A percentile compares a stretch with the other conserved stretches of the same genome.
These are phyloP conservation scores for Diadromus collaris DNA, from an alignment of 2,888 invertebrate genomes.

Conservation along the genomic window DNA sequence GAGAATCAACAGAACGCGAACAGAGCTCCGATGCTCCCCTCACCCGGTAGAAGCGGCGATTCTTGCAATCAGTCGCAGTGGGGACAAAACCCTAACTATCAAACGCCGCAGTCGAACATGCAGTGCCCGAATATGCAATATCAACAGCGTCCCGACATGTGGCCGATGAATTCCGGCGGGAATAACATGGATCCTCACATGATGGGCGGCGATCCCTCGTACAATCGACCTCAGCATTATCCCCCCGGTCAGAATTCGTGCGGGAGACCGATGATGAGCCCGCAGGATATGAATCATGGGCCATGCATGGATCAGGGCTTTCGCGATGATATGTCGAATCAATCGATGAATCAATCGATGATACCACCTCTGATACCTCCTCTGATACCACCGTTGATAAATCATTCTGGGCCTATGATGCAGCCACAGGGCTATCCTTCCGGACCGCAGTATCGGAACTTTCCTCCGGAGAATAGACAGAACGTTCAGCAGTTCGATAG, in stretches of 20 bases:
- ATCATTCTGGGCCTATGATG: slow-evolving; percentile 46
- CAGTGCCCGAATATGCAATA: slow-evolving; percentile 45
- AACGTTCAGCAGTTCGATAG: slow-evolving; percentile 66
- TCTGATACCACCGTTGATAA: slow-evolving; percentile 28
- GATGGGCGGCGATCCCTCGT: slow-evolving; percentile 58
- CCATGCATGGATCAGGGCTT: slow-evolving; percentile 49
- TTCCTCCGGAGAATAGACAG: slow-evolving; percentile 56
- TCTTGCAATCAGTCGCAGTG: slow-evolving; percentile 55
- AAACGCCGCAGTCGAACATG: slow-evolving; percentile 29
- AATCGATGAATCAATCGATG: slow-evolving; percentile 34
- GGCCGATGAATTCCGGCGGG: slow-evolving; percentile 60
- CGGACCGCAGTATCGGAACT: slow-evolving; percentile 56
- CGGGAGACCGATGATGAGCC: slow-evolving; percentile 54
- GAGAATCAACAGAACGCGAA: slow-evolving; percentile 35
- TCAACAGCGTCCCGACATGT: slow-evolving; percentile 65
- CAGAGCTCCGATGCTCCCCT: slow-evolving; percentile 54
- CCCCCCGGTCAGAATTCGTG: slow-evolving; percentile 59
- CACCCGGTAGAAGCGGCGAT: slow-evolving; percentile 45
- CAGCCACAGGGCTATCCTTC: slow-evolving; percentile 40
- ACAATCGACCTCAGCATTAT: slow-evolving; percentile 53
- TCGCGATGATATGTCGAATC: slow-evolving; percentile 47
- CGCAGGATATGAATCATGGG: slow-evolving; percentile 56
- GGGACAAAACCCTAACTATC: slow-evolving; percentile 53
- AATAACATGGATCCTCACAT: slow-evolving; percentile 63
- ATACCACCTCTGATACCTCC: slow-evolving; percentile 30